Evolutionary conservation across 2,797 vertebrate species (phyloP).

Genomic region (Emys orbicularis): DNA sequence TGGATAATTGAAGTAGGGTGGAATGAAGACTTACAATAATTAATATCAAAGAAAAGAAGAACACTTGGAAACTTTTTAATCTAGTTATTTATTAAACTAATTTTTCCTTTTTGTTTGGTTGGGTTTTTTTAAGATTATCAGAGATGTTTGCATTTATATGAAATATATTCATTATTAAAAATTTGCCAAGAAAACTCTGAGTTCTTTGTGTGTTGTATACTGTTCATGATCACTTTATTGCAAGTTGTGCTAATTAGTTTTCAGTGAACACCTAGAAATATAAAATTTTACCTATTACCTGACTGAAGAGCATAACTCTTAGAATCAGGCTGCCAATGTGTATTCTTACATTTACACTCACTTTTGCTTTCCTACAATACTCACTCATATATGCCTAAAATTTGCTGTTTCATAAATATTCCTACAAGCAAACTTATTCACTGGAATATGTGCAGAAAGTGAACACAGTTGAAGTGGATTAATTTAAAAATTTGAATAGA

Average conservation of each 20-base stretch:
- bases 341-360: neutral
- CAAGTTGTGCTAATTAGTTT: neutral
- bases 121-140: neutral
- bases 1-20: neutral
- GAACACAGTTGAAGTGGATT: neutral
- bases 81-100: neutral
- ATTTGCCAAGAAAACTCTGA: neutral
- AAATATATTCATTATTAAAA: neutral
- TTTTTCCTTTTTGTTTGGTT: neutral
- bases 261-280: neutral
- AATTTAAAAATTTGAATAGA: neutral
- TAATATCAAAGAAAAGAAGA: neutral
- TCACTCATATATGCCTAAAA: neutral
- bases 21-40: slow-evolving; percentile 1
- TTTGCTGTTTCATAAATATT: neutral
- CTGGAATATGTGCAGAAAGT: neutral
- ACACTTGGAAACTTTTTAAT: rapidly evolving
- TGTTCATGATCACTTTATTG: rapidly evolving
- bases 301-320: neutral
- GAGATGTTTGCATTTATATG: neutral
- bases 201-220: rapidly evolving
- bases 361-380: neutral
- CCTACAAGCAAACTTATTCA: neutral
- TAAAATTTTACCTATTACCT: neutral
- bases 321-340: neutral